These are phyloP conservation scores for Aphrocallistes beatrix DNA, from an alignment of 37 sponge, comb jelly and placozoan species.

Conservation along the genomic window DNA sequence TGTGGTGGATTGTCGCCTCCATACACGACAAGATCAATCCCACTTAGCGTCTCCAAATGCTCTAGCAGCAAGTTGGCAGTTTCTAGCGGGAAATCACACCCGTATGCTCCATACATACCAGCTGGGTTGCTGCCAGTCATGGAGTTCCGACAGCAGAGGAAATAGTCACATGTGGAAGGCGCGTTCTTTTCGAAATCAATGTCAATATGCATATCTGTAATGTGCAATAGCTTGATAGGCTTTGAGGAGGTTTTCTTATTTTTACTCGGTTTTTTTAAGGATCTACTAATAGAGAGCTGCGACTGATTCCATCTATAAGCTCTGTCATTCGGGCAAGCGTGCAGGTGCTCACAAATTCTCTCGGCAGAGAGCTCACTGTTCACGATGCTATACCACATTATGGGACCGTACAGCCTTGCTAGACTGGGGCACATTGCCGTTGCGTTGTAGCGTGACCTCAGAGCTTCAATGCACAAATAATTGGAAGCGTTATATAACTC, in stretches of 20 bases:
- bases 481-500: background rate
- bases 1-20: slow-evolving; percentile 74
- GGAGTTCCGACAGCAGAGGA: background rate
- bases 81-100: slow-evolving; percentile 43
- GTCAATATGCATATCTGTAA: slow-evolving; percentile 62
- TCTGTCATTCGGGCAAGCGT: background rate
- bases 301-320: no score
- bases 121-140: slow-evolving; percentile 2
- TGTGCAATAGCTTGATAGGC: slow-evolving; percentile 39
- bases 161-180: background rate
- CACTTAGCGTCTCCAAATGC: slow-evolving; percentile 21
- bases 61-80: slow-evolving; percentile 45
- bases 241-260: background rate
- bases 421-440: slow-evolving; percentile 49
- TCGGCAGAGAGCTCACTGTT: background rate
- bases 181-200: slow-evolving; percentile 29
- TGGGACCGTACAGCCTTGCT: slow-evolving; percentile 40
- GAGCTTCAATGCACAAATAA: background rate
- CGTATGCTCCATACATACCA: slow-evolving; percentile 54
- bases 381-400: slow-evolving; percentile 21
- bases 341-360: slow-evolving; percentile 5
- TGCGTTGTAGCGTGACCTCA: background rate
- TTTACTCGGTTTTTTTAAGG: background rate
- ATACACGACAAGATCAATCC: background rate
- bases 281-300: background rate